Conservation (phyloP, 2,113 vertebrate species). For the Nothoprocta perdicaria region DNA sequence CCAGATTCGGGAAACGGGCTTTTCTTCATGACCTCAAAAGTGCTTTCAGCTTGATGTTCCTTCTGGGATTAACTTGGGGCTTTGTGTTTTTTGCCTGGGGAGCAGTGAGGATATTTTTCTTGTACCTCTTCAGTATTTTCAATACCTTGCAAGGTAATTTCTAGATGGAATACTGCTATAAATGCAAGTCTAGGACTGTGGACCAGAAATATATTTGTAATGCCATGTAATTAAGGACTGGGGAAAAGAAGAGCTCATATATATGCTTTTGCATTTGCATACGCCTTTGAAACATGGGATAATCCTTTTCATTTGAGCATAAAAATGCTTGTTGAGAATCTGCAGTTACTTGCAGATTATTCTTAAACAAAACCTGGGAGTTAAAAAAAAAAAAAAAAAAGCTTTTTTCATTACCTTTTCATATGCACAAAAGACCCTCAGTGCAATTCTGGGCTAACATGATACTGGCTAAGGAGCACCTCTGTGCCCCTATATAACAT, state of each 20-base stretch:
- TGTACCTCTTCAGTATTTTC: constrained; percentile 88
- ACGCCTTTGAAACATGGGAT: neutral
- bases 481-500: neutral
- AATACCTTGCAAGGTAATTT: constrained; percentile 88
- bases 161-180: neutral
- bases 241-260: neutral
- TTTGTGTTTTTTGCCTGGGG: constrained; percentile 87
- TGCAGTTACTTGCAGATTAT: neutral
- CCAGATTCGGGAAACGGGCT: neutral
- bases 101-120: constrained; percentile 74
- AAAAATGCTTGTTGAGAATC: neutral
- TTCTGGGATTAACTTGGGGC: constrained; percentile 89
- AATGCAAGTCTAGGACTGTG: neutral
- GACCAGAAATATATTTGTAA: neutral
- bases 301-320: neutral
- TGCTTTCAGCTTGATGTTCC: constrained; percentile 83
- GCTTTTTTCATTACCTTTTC: neutral
- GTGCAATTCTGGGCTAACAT: neutral
- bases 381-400: neutral
- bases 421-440: neutral
- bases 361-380: neutral
- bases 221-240: neutral
- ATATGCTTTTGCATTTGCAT: neutral
- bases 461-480: neutral
- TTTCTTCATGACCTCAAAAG: constrained; percentile 81